A percentile compares a stretch with the other conserved stretches of the same genome.
Conservation (phyloP, 2,113 vertebrate genomes). For the Lutjanus erythropterus region DNA sequence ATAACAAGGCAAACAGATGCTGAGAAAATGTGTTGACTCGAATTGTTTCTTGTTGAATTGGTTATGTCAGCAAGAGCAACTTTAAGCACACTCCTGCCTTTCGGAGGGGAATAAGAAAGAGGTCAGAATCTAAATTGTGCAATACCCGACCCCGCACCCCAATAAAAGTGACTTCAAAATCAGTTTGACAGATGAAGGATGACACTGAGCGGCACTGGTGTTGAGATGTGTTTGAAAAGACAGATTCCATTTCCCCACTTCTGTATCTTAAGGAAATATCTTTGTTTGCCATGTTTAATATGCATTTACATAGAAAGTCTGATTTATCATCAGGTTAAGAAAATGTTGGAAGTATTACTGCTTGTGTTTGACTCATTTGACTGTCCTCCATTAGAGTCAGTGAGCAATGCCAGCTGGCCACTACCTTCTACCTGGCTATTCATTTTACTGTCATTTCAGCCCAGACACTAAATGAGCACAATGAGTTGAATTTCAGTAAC, state of each 20-base stretch:
- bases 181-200: slow-evolving; percentile 9
- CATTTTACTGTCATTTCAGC: slow-evolving; percentile 35
- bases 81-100: neutral
- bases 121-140: slow-evolving; percentile 16
- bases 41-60: slow-evolving; percentile 1
- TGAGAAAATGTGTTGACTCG: slow-evolving; percentile 4
- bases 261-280: neutral
- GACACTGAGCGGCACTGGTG: neutral
- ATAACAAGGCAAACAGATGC: neutral
- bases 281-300: neutral
- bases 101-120: slow-evolving; percentile 3
- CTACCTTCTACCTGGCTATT: slow-evolving; percentile 31
- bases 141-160: neutral
- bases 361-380: slow-evolving; percentile 12
- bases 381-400: slow-evolving; percentile 31
- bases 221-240: neutral
- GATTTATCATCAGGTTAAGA: slow-evolving; percentile 11
- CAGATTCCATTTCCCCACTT: neutral
- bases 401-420: slow-evolving; percentile 40
- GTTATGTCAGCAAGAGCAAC: neutral
- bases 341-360: slow-evolving; percentile 19
- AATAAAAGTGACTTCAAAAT: slow-evolving; percentile 17
- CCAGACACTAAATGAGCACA: slow-evolving; percentile 40
- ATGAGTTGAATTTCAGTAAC: slow-evolving; percentile 27
- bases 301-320: neutral